A percentile compares a stretch with the other conserved stretches of the same genome.
phyloP scores from a whole-genome alignment of 2,888 invertebrate genomes.

The Nymphalis c-album region DNA sequence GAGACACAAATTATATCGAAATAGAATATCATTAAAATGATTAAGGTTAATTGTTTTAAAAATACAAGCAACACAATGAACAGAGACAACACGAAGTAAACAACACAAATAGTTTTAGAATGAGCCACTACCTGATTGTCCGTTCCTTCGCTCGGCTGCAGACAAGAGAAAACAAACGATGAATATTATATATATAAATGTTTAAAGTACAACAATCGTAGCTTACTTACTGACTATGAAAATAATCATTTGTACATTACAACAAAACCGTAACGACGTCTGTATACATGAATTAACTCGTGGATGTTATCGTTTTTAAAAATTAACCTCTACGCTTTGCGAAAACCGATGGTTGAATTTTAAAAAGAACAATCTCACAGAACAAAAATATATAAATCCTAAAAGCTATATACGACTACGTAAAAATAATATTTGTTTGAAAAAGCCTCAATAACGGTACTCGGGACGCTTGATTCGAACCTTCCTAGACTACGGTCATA shows the following conservation, averaged over 20 bases:
- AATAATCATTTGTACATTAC: background rate
- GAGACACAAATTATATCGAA: background rate
- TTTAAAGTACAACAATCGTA: constrained; percentile 10
- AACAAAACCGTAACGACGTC: background rate
- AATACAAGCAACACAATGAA: constrained; percentile 24
- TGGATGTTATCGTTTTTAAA: no score
- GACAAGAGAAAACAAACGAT: constrained; percentile 63
- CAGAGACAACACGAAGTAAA: constrained; percentile 30
- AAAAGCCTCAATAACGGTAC: no score
- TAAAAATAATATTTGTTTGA: no score
- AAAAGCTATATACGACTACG: no score
- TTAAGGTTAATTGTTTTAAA: background rate
- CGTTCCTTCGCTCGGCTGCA: constrained; percentile 76
- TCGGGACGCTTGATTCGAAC: no score
- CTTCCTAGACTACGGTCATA: no score
- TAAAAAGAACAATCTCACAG: no score
- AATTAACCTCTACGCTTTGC: no score
- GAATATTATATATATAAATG: constrained; percentile 8
- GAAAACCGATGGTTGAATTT: no score
- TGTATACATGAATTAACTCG: no score
- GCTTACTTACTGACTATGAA: constrained; percentile 2
- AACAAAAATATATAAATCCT: no score
- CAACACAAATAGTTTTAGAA: constrained; percentile 33
- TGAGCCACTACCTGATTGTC: constrained; percentile 70
- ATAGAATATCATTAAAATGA: background rate